Base-by-base conservation (phyloP, 2,888 invertebrate genomes). In the Sisyra terminalis region DNA sequence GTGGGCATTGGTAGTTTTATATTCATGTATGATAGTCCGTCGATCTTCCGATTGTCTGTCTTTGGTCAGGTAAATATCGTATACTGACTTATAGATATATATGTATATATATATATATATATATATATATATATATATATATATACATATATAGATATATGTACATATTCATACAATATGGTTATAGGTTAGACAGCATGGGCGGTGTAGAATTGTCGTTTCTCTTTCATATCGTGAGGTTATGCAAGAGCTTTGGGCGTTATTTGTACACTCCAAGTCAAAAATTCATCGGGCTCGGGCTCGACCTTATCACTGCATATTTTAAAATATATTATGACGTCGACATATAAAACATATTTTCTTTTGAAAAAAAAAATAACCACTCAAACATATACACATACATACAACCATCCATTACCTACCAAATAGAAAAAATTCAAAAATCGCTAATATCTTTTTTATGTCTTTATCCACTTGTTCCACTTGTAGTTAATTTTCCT, bases 171-270 rank as follows among this genome's bases (percentile, higher is more conserved):
- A 34, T 34, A 34, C 34, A 34, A 18, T 13, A 40, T 29, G 30
- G 38, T 16, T 17, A 38, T 24, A 24, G 11, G 16, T 14, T 38
- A 29, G 40, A 40, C 40, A 13, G 40, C 30, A 58, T 58, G 64
- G 64, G 64, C 64, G 64, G 62, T 59, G 54, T 61, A 56, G 58
- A 61, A 61, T 61, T 64, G 62, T 64, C 63, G 63, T 63, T 63
- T 63, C 61, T 59, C 57, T 61, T 59, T 58, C 57, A 57, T 55
- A 61, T 62, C 63, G 62, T 63, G 63, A 62, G 60, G 61, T 61
- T 63, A 63, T 63, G 62, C 63, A 63, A 61, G 62, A 61, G 57
- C 57, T 60, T 63, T 63, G 63, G 63, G 64, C 64, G 64, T 61
- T 54, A 52, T 55, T 54, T 47, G 61, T 62, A 61, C 58, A 62